Percentiles rank a stretch among this genome's conserved stretches.
Conservation (phyloP, 23 tunicate genomes). For the Trididemnum clinides region DNA sequence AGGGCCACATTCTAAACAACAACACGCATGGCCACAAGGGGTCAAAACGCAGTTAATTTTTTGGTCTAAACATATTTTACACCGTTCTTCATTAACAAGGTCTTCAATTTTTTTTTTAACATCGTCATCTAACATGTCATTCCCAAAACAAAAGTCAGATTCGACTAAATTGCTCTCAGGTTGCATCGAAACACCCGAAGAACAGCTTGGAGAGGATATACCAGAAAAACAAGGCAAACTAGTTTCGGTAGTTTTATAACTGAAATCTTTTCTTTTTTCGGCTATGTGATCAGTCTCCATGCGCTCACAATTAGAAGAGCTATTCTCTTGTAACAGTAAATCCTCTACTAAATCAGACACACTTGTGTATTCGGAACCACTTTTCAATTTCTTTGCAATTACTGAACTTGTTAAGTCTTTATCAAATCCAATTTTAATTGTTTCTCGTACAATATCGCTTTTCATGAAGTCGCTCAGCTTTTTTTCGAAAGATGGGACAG, state of each 20-base stretch:
- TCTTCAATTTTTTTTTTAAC: background rate
- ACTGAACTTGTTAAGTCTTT: background rate
- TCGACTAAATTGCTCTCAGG: too few species aligned
- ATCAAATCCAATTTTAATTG: background rate
- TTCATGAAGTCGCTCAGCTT: constrained; percentile 4
- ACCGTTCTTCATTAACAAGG: constrained; percentile 34
- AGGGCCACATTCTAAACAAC: constrained; percentile 63
- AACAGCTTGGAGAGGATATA: too few species aligned
- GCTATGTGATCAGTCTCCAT: background rate
- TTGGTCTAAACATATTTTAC: constrained; percentile 72
- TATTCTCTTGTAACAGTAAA: constrained; percentile 2
- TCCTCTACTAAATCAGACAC: constrained; percentile 4
- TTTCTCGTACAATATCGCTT: background rate
- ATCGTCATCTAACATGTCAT: too few species aligned
- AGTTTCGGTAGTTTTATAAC: too few species aligned
- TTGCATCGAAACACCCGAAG: too few species aligned
- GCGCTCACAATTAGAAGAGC: background rate
- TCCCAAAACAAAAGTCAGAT: too few species aligned
- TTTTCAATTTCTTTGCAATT: constrained; percentile 15
- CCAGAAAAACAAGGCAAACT: constrained; percentile 4
- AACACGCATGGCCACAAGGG: constrained; percentile 70
- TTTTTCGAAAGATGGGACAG: too few species aligned
- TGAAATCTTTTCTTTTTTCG: too few species aligned
- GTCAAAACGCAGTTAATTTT: constrained; percentile 54
- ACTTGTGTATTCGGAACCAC: background rate